Evolutionary conservation across 2,797 vertebrate species (phyloP).

Genomic region (Sparidentex hasta): DNA sequence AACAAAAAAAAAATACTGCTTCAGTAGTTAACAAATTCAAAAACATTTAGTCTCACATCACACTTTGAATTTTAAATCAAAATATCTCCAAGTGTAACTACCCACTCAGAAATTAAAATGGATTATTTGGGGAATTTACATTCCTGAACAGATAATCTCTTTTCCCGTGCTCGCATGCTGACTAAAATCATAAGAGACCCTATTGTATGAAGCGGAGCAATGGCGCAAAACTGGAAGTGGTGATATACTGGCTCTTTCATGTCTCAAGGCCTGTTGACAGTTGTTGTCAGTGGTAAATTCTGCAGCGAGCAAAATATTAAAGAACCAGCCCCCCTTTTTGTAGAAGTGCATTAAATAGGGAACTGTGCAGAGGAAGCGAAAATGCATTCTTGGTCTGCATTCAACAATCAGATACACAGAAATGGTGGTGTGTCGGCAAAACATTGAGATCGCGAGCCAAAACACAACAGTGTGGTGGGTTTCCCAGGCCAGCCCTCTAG

Average conservation of each 20-base stretch:
- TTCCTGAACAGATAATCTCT: constrained; percentile 78
- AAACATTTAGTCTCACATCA: neutral
- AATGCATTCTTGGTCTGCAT: neutral
- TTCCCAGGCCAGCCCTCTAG: constrained; percentile 66
- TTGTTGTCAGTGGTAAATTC: neutral
- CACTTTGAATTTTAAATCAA: neutral
- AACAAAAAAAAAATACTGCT: neutral
- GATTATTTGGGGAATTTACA: constrained; percentile 72
- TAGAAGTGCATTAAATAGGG: constrained; percentile 11
- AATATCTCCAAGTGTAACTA: constrained; percentile 4
- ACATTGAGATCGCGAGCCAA: constrained; percentile 33
- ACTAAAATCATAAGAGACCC: constrained; percentile 63
- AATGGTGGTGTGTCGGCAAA: constrained; percentile 22
- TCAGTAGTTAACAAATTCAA: neutral
- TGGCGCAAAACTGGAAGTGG: constrained; percentile 57
- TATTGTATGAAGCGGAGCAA: constrained; percentile 58
- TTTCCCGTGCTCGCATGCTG: constrained; percentile 55
- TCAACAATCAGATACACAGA: neutral
- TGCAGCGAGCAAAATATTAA: constrained; percentile 36
- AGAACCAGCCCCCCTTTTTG: neutral
- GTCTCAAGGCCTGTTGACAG: constrained; percentile 26
- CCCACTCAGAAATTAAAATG: constrained; percentile 58
- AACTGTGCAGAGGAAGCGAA: constrained; percentile 34
- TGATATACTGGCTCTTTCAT: constrained; percentile 34
- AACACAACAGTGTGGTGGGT: constrained; percentile 50